phyloP scores from a whole-genome alignment of 1,140 invertebrate species.

The Metaphire vulgaris region DNA sequence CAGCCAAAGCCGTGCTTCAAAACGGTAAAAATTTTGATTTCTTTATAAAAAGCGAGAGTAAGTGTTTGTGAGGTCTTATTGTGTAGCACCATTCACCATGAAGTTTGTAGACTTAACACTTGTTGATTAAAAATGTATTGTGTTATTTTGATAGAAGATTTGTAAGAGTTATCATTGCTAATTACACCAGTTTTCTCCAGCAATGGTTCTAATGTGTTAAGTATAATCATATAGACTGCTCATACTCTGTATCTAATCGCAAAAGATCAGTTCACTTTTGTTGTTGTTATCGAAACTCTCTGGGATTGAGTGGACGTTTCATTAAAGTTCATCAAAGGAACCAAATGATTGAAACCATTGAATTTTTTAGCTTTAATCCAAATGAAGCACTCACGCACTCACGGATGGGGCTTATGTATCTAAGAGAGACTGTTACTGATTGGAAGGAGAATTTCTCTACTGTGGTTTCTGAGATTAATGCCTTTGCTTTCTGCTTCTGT shows the following conservation, averaged over 20 bases:
- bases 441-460: background rate
- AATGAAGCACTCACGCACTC: background rate
- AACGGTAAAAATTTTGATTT: conserved; percentile 10
- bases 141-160: background rate
- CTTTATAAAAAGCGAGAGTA: background rate
- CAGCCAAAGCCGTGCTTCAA: conserved; percentile 22
- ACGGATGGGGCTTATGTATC: background rate
- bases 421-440: background rate
- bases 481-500: background rate
- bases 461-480: background rate
- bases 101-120: background rate
- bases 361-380: background rate
- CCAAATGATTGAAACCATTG: no score
- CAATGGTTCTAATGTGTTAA: background rate
- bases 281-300: no score
- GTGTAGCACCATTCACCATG: no score
- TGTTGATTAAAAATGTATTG: background rate
- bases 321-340: no score
- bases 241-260: no score
- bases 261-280: no score
- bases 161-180: background rate
- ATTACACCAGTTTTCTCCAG: background rate
- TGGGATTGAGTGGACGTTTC: no score
- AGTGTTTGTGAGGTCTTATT: no score
- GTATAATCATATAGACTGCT: no score